These are phyloP conservation scores for Drosophila rufa DNA, from an alignment of 1,140 invertebrate species.

Conservation along the genomic window DNA sequence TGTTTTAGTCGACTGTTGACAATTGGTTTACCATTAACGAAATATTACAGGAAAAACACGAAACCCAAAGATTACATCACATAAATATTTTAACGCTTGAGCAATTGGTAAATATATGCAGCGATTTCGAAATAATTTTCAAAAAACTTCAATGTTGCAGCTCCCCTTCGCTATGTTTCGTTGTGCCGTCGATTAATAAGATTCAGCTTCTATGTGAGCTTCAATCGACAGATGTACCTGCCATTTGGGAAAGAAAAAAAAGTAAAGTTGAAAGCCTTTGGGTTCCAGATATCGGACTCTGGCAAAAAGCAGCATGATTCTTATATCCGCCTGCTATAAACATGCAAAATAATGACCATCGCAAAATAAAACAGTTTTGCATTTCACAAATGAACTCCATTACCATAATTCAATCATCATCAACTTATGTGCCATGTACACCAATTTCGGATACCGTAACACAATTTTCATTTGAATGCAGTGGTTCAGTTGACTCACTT, in stretches of 20 bases:
- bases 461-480: slow-evolving; percentile 5
- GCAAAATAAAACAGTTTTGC: slow-evolving; percentile 18
- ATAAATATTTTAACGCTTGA: slow-evolving; percentile 23
- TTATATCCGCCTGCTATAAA: slow-evolving; percentile 37
- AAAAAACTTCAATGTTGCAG: slow-evolving; percentile 26
- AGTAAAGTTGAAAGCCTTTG: too few relatives aligned
- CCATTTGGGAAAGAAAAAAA: slow-evolving; percentile 26
- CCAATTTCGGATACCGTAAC: slow-evolving; percentile 7
- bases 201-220: slow-evolving; percentile 2
- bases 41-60: slow-evolving; percentile 20
- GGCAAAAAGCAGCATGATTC: slow-evolving; percentile 10
- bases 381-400: slow-evolving; percentile 15
- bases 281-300: too few relatives aligned
- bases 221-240: not conserved
- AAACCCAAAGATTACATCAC: slow-evolving; percentile 21
- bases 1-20: slow-evolving; percentile 33
- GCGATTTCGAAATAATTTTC: slow-evolving; percentile 13
- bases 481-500: slow-evolving; percentile 11
- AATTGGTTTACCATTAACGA: slow-evolving; percentile 32
- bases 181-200: slow-evolving; percentile 29
- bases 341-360: slow-evolving; percentile 8
- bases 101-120: slow-evolving; percentile 8
- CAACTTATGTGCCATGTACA: not conserved
- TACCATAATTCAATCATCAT: slow-evolving; percentile 14
- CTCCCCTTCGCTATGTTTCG: slow-evolving; percentile 16